Conservation (phyloP, 2,888 invertebrate species). For the Ennomos quercinarius region DNA sequence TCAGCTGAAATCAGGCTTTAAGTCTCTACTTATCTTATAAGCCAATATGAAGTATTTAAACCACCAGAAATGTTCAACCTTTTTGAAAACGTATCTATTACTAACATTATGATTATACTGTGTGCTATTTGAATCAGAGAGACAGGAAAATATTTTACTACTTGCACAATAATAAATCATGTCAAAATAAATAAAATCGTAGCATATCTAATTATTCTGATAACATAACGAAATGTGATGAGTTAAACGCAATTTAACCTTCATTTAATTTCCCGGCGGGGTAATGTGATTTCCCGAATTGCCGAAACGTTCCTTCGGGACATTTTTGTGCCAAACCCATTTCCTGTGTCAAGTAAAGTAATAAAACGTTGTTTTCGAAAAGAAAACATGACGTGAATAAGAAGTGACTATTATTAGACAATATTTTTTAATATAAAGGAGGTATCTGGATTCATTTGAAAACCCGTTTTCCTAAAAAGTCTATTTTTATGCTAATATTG, state of each 20-base stretch:
- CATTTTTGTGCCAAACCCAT: slow-evolving; percentile 4
- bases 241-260: slow-evolving; percentile 23
- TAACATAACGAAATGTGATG: slow-evolving; percentile 13
- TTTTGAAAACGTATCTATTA: too few relatives aligned
- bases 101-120: too few relatives aligned
- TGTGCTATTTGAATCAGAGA: too few relatives aligned
- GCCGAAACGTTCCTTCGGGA: slow-evolving; percentile 15
- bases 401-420: too few relatives aligned
- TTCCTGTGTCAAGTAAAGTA: slow-evolving; percentile 4
- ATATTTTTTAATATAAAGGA: too few relatives aligned
- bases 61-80: too few relatives aligned
- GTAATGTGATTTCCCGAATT: slow-evolving; percentile 28
- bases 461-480: slow-evolving; percentile 1
- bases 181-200: neutral
- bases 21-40: too few relatives aligned
- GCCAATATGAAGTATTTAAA: too few relatives aligned
- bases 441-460: neutral
- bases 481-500: too few relatives aligned
- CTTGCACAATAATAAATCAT: neutral
- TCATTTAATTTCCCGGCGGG: slow-evolving; percentile 27
- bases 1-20: too few relatives aligned
- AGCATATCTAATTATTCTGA: slow-evolving; percentile 1
- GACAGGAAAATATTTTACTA: neutral
- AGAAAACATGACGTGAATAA: neutral
- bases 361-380: neutral